phyloP scores from a whole-genome alignment of 2,888 invertebrate genomes.

The Plusia festucae region DNA sequence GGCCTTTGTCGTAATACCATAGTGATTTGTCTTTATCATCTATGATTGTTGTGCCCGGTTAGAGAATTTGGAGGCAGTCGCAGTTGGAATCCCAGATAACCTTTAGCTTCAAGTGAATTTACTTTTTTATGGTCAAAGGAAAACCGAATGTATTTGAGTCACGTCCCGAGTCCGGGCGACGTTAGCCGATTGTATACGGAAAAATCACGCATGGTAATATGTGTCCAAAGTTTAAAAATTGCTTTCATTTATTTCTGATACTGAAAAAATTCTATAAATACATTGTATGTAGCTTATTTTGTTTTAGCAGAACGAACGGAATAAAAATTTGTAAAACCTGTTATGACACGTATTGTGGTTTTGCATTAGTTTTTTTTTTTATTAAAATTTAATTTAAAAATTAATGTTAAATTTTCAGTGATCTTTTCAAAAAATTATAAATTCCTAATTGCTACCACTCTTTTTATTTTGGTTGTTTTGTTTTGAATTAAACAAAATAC shows the following conservation, averaged over 20 bases:
- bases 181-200: constrained; percentile 35
- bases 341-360: background rate
- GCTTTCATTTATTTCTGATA: background rate
- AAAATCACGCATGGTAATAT: constrained; percentile 29
- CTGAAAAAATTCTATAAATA: background rate
- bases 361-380: background rate
- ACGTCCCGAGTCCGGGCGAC: constrained; percentile 58
- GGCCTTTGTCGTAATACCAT: constrained; percentile 61
- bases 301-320: background rate
- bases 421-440: too few species aligned
- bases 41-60: constrained; percentile 72
- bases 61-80: constrained; percentile 68
- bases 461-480: too few species aligned
- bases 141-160: constrained; percentile 67
- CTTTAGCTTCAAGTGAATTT: constrained; percentile 67
- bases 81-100: constrained; percentile 75
- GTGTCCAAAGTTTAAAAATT: constrained; percentile 25
- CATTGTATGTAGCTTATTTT: background rate
- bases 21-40: constrained; percentile 71
- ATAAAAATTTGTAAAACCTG: background rate
- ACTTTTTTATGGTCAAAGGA: constrained; percentile 67
- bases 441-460: too few species aligned
- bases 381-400: too few species aligned
- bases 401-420: too few species aligned
- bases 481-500: too few species aligned